Evolutionary conservation across 2,888 invertebrate species (phyloP).

Genomic region (Tortrix viridana): DNA sequence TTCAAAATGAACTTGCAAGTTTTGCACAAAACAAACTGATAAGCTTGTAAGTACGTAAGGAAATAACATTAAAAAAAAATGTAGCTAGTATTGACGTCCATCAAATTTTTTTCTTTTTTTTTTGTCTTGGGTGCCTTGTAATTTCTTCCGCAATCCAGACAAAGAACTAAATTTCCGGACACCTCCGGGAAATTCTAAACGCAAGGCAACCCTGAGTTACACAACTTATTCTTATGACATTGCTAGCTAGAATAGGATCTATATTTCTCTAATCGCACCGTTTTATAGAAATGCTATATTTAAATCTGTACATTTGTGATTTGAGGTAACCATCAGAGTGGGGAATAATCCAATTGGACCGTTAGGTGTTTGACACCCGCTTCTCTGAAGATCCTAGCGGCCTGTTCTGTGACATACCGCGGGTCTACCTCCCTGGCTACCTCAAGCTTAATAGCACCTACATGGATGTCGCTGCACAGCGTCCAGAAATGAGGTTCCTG

Average conservation of each 20-base stretch:
- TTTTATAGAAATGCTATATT: constrained; percentile 1
- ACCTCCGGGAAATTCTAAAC: no score
- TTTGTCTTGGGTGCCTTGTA: no score
- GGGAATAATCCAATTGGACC: constrained; percentile 96
- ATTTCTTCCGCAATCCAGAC: no score
- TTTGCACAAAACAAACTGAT: no score
- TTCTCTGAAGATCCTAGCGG: constrained; percentile 97
- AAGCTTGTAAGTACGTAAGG: no score
- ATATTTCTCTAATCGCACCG: constrained; percentile 22
- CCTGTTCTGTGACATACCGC: constrained; percentile 95
- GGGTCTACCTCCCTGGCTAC: constrained; percentile 97
- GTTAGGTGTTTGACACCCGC: constrained; percentile 96
- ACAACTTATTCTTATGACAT: no score
- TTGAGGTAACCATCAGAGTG: constrained; percentile 70
- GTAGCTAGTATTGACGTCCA: no score
- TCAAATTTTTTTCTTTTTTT: no score
- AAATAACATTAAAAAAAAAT: no score
- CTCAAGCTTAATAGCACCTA: constrained; percentile 97
- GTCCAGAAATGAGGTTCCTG: constrained; percentile 99
- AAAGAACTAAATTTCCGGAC: no score
- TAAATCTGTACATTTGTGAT: constrained; percentile 54
- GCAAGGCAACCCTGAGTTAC: no score
- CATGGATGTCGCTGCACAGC: constrained; percentile 95
- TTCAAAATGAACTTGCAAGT: no score
- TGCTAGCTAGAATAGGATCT: constrained; percentile 1